Evolutionary conservation across 2,797 vertebrate species (phyloP), one percentile per base, ranked within the genome.

Genomic region (Spondyliosoma cantharus): DNA sequence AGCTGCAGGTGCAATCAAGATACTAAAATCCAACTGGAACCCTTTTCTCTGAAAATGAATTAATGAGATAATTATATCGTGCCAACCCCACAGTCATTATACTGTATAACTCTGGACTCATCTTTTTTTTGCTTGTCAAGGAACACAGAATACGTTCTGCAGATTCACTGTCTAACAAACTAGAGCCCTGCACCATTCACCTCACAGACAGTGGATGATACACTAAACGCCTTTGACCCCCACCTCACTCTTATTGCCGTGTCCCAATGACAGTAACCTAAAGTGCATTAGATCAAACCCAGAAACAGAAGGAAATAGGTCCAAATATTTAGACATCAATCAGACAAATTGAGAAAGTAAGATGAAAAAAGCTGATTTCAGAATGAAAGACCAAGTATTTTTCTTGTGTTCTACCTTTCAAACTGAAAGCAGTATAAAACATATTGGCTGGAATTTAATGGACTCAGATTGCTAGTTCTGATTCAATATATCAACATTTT

Each of bases 261-360:
- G 92, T 93, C 91, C 92, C 92, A 93, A 90, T 92, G 82, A 82
- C 64, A 43, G 1, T 16, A 37, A 80, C 20, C 22, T 37, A 16
- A 83, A 53, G 29, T 60, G 25, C 56, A 53, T 68, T 62, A 2
- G 20, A 46, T 54, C 46, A 59, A 54, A 72, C 25, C 52, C 11
- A 69, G 2, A 45, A 62, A 54, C 3, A 11, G 17, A 54, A n/a
- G 25, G 14, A 45, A 61, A 60, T 56, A n/a, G 4, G 13, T 52
- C 25, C 17, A 56, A 74, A 25, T 54, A 45, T 70, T 5, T 49
- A 32, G 24, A 7, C 0, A 68, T 59, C 7, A 52, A 32, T 81
- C 0, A 65, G 45, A 61, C 14, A 19, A 70, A 68, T 53, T 5
- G 32, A 15, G 5, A 17, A 17, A 19, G 24, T 54, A 46, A 24